Evolutionary conservation across 1,140 invertebrate species (phyloP).

Genomic region (Marisa cornuarietis): DNA sequence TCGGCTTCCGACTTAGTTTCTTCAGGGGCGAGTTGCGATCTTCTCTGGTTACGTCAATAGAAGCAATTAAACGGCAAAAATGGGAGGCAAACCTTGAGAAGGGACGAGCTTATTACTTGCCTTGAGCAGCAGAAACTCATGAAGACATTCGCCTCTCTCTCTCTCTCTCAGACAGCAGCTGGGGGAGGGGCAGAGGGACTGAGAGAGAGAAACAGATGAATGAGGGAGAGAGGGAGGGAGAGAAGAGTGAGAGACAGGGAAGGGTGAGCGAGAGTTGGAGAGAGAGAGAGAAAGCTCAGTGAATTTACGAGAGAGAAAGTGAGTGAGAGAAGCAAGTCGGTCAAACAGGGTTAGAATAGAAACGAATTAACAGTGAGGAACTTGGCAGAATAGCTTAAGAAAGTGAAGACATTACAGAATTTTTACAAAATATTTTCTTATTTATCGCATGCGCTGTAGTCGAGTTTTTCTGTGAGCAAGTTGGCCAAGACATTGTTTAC

Average conservation of each 20-base stretch:
- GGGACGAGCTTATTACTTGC: background rate
- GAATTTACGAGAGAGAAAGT: background rate
- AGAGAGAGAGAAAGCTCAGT: background rate
- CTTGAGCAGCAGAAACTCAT: background rate
- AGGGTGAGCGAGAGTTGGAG: background rate
- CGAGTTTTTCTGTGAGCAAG: too few species aligned
- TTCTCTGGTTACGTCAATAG: too few species aligned
- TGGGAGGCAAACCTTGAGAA: background rate
- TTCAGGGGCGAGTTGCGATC: background rate
- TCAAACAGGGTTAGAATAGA: background rate
- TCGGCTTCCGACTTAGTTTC: background rate
- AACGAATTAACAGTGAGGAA: too few species aligned
- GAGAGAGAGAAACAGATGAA: background rate
- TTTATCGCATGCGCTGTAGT: too few species aligned
- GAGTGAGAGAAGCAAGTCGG: background rate
- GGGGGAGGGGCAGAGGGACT: background rate
- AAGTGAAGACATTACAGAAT: too few species aligned
- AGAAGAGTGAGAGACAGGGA: constrained; percentile 1
- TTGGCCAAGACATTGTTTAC: too few species aligned
- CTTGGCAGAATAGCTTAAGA: too few species aligned
- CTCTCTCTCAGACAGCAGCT: background rate
- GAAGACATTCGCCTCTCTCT: background rate
- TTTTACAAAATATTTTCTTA: too few species aligned
- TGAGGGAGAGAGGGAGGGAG: background rate
- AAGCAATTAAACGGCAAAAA: background rate